Base-by-base conservation (phyloP, 2,797 vertebrate genomes). In the Tenualosa ilisha region DNA sequence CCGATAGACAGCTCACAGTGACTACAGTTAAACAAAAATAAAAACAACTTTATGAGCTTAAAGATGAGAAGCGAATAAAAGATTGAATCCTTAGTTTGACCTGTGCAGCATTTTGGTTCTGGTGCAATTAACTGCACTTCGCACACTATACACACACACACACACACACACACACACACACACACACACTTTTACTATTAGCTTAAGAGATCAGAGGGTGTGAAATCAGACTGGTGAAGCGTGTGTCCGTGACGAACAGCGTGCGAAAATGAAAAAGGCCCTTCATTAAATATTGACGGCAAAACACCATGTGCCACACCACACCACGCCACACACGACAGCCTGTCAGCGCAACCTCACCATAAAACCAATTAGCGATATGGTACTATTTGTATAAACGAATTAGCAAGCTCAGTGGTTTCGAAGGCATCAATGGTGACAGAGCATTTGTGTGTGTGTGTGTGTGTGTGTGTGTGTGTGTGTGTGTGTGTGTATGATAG, bases 321-420 rank as follows among this genome's bases (percentile, higher is more conserved):
- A 56, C 61, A 7, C 43, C 24, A 49, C 75, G 54, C 82, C 46
- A 81, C 65, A 84, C 87, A 91, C 92, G 92, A 92, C 94, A 94
- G 94, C 94, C 93, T 93, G 93, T 89, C 93, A 86, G 94, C 91
- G 92, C 88, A 31, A 81, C 49, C 89, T 92, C 94, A 92, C 88
- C 90, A 79, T 20, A 92, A 92, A 94, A 92, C 92, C 93, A 94
- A 95, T 95, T 94, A 94, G 94, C 24, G 37, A 88, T 91, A 94
- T 94, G 92, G 91, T 89, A 86, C 89, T 90, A 89, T 91, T 90
- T 88, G 86, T 89, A 92, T 83, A 83, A 89, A 88, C 89, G 15
- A 79, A 46, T 79, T 46, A 79, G 72, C 72, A 43, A 22, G 72
- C 72, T 79, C 40, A 46, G 72, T 79, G 72, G 15, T 22, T 79